Evolutionary conservation across 2,113 vertebrate genomes (phyloP), one percentile per base, ranked within the genome.

Genomic region (Pseudois nayaur): DNA sequence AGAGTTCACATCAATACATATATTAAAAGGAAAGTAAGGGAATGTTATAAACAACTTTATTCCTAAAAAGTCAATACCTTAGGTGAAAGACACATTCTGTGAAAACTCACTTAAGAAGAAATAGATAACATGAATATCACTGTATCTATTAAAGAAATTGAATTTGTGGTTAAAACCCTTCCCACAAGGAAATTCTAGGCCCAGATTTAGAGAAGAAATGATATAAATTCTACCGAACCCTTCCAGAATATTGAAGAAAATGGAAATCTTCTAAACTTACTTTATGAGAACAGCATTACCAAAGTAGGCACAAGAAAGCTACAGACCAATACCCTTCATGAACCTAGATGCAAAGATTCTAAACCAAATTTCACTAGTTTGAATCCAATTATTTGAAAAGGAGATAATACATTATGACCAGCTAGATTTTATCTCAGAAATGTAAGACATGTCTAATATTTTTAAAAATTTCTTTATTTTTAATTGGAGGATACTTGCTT

Each of bases 131-230:
- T 57, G 54, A 83, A 83, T 40, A 59, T 17, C 25, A 83, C 13
- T 48, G 29, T 78, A 40, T 45, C 81, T 86, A 86, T 85, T 85
- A 86, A 85, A 64, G 15, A 91, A 62, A 86, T 78, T 91, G n/a
- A 64, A 86, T 91, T 91, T 94, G 19, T 62, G 76, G 55, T 95
- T 78, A 85, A 91, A 86, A 91, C 21, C n/a, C 45, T 85, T 85
- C 67, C 88, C 55, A 86, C 45, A 86, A 64, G 55, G 55, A 91
- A 85, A 79, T 36, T 54, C 67, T 36, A 64, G 57, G 48, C 15
- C 45, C 88, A 91, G 11, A 83, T 86, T 91, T 78, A 95, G 85
- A 55, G 45, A 62, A 62, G 36, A 62, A 95, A 78, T 92, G 31
- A 11, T 60, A 62, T 10, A 74, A 76, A 62, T 60, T 85, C 33